Evolutionary conservation across 2,888 invertebrate species (phyloP).

Genomic region (Macrosoma leucophasiata): DNA sequence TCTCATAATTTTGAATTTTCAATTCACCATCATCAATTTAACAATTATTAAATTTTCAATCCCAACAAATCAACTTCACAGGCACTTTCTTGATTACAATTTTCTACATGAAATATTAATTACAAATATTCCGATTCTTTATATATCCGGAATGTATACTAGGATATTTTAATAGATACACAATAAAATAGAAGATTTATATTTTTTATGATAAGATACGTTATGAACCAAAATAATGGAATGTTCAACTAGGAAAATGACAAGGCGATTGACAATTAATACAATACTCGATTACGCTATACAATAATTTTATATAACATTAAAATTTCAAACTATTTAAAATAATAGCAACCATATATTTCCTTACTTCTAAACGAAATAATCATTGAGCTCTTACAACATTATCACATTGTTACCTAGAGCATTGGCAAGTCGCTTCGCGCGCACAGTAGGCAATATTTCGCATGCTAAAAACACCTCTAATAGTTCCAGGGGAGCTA

Average conservation of each 20-base stretch:
- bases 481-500: constrained; percentile 1
- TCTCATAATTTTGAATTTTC: too few relatives aligned
- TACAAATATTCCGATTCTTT: too few relatives aligned
- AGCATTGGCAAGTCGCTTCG: constrained; percentile 54
- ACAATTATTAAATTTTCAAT: too few relatives aligned
- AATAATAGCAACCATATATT: constrained; percentile 52
- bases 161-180: too few relatives aligned
- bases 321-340: constrained; percentile 42
- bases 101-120: too few relatives aligned
- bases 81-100: too few relatives aligned
- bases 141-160: too few relatives aligned
- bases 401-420: constrained; percentile 57
- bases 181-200: too few relatives aligned
- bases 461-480: constrained; percentile 11
- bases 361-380: constrained; percentile 41
- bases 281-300: constrained; percentile 38
- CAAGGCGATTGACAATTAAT: constrained; percentile 33
- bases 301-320: constrained; percentile 35
- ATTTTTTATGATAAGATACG: too few relatives aligned
- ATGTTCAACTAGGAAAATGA: constrained; percentile 43
- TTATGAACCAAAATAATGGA: constrained; percentile 51
- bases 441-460: constrained; percentile 60
- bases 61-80: too few relatives aligned
- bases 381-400: constrained; percentile 58
- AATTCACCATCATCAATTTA: too few relatives aligned